A percentile compares a stretch with the other conserved stretches of the same genome.
These are phyloP conservation scores for Tichodroma muraria DNA, from an alignment of 2,113 vertebrate genomes.

Conservation along the genomic window DNA sequence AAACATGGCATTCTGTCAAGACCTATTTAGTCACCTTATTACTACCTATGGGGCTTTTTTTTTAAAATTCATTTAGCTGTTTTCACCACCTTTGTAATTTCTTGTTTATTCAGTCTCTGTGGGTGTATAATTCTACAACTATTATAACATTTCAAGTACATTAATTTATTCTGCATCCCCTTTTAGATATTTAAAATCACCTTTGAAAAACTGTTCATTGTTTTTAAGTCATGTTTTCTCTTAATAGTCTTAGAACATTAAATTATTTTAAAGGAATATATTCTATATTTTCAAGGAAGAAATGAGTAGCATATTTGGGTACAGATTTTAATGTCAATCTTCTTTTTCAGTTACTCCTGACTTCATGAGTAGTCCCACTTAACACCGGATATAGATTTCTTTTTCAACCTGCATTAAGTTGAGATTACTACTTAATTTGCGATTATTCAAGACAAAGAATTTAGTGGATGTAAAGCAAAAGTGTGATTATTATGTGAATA, in stretches of 20 bases:
- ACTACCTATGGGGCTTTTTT: not conserved
- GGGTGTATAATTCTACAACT: not conserved
- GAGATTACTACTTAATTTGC: not conserved
- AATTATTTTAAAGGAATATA: not conserved
- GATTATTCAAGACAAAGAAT: not conserved
- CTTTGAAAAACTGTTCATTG: not conserved
- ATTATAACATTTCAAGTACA: not conserved
- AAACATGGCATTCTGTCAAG: not conserved
- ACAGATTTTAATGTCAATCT: not conserved
- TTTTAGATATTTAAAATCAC: not conserved
- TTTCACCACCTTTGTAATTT: not conserved
- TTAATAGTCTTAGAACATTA: not conserved
- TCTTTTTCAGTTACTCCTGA: not conserved
- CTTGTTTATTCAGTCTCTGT: not conserved
- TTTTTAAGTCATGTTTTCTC: not conserved
- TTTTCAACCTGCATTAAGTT: not conserved
- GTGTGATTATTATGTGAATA: not conserved
- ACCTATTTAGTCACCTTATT: not conserved
- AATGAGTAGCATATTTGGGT: not conserved
- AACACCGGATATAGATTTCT: not conserved
- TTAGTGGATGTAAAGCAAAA: not conserved
- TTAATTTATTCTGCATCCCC: not conserved
- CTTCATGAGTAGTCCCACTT: not conserved
- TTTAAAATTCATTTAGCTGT: not conserved
- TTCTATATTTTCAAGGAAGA: not conserved